These are phyloP conservation scores for Porites rus DNA, from an alignment of 92 coral and sea anemone genomes.

Conservation along the genomic window DNA sequence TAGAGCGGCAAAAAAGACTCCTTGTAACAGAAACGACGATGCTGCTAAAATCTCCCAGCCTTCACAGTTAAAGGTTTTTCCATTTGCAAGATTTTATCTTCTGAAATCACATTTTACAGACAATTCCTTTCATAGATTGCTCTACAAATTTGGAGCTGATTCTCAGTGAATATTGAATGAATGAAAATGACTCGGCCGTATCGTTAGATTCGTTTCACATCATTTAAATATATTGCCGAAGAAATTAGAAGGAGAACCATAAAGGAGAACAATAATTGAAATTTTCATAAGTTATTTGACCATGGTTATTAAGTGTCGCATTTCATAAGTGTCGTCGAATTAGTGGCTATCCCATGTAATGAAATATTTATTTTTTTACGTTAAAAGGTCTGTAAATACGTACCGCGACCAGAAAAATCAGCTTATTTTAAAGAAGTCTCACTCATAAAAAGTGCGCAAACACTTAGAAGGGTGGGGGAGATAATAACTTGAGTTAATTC, in stretches of 20 bases:
- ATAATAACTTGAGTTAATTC: not conserved
- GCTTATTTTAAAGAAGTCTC: conserved; percentile 28
- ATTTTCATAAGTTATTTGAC: conserved; percentile 39
- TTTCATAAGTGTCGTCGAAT: conserved; percentile 30
- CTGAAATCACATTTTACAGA: conserved; percentile 1
- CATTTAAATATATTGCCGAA: conserved; percentile 48
- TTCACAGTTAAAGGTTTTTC: not conserved
- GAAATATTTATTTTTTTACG: conserved; percentile 31
- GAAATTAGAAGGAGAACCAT: conserved; percentile 19
- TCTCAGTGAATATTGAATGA: conserved; percentile 8
- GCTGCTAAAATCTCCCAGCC: not conserved
- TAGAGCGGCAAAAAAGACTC: not conserved
- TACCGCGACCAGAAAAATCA: conserved; percentile 11
- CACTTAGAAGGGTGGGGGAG: not conserved
- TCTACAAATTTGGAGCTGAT: conserved; percentile 7
- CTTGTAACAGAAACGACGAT: not conserved
- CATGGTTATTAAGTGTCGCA: conserved; percentile 41
- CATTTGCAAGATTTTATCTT: not conserved
- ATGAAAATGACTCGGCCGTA: not conserved
- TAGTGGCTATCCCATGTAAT: conserved; percentile 7
- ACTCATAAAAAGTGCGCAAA: not conserved
- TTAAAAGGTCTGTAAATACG: conserved; percentile 20
- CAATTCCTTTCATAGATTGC: conserved; percentile 1
- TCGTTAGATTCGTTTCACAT: conserved; percentile 27
- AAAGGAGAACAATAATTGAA: conserved; percentile 13